These are phyloP conservation scores for Chascanopsetta lugubris DNA, from an alignment of 2,113 vertebrate genomes.

Conservation along the genomic window DNA sequence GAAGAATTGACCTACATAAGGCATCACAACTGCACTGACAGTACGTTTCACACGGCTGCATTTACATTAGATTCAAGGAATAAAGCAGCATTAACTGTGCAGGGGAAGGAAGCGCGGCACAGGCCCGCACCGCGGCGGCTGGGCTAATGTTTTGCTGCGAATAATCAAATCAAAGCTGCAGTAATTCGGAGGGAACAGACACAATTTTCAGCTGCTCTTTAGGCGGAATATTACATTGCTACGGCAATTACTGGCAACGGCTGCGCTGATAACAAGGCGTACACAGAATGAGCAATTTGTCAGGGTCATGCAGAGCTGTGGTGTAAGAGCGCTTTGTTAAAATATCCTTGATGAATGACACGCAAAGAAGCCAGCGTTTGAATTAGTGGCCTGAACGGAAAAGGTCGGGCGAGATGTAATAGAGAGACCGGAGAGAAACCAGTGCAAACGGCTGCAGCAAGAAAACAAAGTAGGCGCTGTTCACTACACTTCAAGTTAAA, in stretches of 20 bases:
- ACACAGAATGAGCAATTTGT: slow-evolving; percentile 61
- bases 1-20: slow-evolving; percentile 76
- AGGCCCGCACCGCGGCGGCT: slow-evolving; percentile 41
- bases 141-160: slow-evolving; percentile 47
- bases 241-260: slow-evolving; percentile 59
- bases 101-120: slow-evolving; percentile 27
- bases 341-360: slow-evolving; percentile 50
- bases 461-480: background rate
- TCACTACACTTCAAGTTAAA: background rate
- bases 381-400: slow-evolving; percentile 27
- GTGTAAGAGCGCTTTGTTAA: slow-evolving; percentile 52
- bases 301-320: slow-evolving; percentile 8
- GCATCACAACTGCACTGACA: slow-evolving; percentile 47
- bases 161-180: slow-evolving; percentile 66
- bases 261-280: slow-evolving; percentile 47
- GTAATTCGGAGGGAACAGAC: slow-evolving; percentile 60
- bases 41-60: slow-evolving; percentile 39
- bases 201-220: slow-evolving; percentile 58
- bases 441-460: slow-evolving; percentile 18
- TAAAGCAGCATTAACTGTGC: slow-evolving; percentile 24
- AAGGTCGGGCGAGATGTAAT: slow-evolving; percentile 6
- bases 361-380: slow-evolving; percentile 24
- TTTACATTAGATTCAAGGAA: slow-evolving; percentile 61
- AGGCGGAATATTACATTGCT: slow-evolving; percentile 56
- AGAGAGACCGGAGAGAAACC: background rate